A percentile compares a stretch with the other conserved stretches of the same genome.
These are phyloP conservation scores for Microdon myrmicae DNA, from an alignment of 2,888 invertebrate species.

Conservation along the genomic window DNA sequence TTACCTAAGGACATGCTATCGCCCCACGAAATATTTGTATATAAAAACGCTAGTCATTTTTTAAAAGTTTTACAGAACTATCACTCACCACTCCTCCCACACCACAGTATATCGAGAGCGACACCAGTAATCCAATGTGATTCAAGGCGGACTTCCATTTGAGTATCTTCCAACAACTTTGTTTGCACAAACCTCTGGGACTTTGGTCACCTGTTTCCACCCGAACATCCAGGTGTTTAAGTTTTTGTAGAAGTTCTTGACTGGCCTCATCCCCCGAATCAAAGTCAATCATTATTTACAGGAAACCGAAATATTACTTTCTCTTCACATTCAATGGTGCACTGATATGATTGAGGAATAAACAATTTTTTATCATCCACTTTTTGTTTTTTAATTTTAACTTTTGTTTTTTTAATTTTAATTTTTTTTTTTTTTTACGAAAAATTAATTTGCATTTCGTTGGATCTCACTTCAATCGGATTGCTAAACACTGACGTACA, in stretches of 20 bases:
- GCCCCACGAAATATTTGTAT: too few relatives aligned
- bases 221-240: conserved; percentile 65
- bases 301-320: background rate
- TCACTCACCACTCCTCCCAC: conserved; percentile 81
- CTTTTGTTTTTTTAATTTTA: conserved; percentile 9
- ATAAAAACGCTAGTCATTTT: too few relatives aligned
- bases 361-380: conserved; percentile 1
- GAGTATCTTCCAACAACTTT: conserved; percentile 68
- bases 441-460: too few relatives aligned
- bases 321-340: background rate
- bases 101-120: conserved; percentile 81
- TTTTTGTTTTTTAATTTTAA: conserved; percentile 1
- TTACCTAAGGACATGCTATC: too few relatives aligned
- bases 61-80: conserved; percentile 1
- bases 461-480: too few relatives aligned
- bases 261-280: conserved; percentile 64
- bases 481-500: too few relatives aligned
- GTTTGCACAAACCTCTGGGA: conserved; percentile 63
- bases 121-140: conserved; percentile 79
- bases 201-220: conserved; percentile 57
- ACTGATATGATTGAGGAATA: background rate
- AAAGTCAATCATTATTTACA: conserved; percentile 57
- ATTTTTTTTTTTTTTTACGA: conserved; percentile 2
- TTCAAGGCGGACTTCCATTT: conserved; percentile 75
- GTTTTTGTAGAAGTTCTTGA: conserved; percentile 64